These are phyloP conservation scores for Camponotus pennsylvanicus DNA, from an alignment of 1,140 invertebrate species.

Conservation along the genomic window DNA sequence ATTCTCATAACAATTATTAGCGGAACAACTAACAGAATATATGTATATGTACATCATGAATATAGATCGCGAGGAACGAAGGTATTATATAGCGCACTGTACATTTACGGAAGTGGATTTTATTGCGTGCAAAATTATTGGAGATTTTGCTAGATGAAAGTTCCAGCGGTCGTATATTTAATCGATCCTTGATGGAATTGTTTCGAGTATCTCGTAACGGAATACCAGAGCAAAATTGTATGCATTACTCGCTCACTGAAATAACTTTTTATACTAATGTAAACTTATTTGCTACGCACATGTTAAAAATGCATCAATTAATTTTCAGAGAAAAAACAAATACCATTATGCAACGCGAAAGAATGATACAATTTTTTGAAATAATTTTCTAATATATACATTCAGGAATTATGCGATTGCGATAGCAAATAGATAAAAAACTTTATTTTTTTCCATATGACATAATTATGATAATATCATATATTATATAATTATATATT, in stretches of 20 bases:
- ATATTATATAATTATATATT: background rate
- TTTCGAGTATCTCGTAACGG: constrained; percentile 20
- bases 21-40: constrained; percentile 6
- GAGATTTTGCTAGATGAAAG: constrained; percentile 39
- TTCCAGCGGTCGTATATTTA: constrained; percentile 27
- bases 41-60: too few relatives aligned
- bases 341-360: background rate
- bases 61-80: too few relatives aligned
- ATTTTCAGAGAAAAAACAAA: background rate
- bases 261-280: constrained; percentile 47
- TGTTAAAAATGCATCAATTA: constrained; percentile 17
- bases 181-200: constrained; percentile 25
- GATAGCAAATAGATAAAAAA: background rate
- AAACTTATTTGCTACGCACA: constrained; percentile 6
- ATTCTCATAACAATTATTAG: constrained; percentile 54
- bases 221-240: constrained; percentile 25
- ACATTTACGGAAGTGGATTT: constrained; percentile 17
- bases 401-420: background rate
- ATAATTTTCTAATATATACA: background rate
- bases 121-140: constrained; percentile 29
- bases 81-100: background rate
- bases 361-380: background rate
- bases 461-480: constrained; percentile 2
- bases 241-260: constrained; percentile 7
- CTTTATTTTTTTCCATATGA: background rate